A percentile compares a stretch with the other conserved stretches of the same genome.
phyloP scores from a whole-genome alignment of 2,113 vertebrate species.

The cat (Felis catus) region DNA sequence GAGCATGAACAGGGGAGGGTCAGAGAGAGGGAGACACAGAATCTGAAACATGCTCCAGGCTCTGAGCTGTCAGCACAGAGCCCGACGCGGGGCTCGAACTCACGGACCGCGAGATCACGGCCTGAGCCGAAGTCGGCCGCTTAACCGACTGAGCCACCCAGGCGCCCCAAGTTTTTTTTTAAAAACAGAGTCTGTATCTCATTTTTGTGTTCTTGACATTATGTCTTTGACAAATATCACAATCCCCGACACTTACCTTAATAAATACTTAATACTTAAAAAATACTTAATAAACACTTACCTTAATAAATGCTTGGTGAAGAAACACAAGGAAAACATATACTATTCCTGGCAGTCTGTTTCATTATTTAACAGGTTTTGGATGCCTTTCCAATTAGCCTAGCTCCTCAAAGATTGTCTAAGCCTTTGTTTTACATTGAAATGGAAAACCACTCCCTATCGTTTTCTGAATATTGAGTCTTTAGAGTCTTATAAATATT shows the following conservation, averaged over 20 bases:
- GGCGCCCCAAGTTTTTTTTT: background rate
- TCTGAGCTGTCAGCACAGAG: no score
- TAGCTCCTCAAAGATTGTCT: background rate
- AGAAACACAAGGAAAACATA: background rate
- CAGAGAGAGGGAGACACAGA: no score
- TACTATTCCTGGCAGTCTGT: background rate
- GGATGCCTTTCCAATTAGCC: background rate
- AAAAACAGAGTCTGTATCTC: background rate
- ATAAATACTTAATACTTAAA: background rate
- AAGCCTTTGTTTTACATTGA: slow-evolving; percentile 19
- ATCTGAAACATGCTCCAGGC: no score
- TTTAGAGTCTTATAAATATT: slow-evolving; percentile 19
- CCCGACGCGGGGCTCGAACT: no score
- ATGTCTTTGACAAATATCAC: background rate
- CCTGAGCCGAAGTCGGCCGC: no score
- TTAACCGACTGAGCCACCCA: no score
- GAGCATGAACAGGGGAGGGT: no score
- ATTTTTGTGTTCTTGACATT: slow-evolving; percentile 16
- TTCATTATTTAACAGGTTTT: background rate
- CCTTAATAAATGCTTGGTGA: background rate
- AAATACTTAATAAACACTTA: no score
- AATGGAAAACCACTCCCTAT: background rate
- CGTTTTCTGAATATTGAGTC: background rate
- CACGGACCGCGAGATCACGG: no score
- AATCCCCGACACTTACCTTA: background rate